Conservation (phyloP, 2,797 vertebrate species). For the Sebastes alutus region DNA sequence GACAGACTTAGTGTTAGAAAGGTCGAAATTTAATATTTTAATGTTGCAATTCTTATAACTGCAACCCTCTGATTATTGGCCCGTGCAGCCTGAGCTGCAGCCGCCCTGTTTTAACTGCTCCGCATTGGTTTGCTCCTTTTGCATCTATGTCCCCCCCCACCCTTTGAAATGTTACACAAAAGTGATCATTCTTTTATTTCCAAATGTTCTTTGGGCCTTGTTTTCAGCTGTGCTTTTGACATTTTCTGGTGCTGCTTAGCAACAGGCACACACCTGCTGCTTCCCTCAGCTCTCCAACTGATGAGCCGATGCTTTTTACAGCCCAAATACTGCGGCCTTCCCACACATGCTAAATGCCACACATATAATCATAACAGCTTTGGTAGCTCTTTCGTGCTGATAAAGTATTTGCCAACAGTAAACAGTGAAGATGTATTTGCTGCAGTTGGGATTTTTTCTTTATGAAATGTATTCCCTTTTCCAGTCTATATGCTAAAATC, state of each 20-base stretch:
- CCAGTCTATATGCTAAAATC: not conserved
- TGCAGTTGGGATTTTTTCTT: not conserved
- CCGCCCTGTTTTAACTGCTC: not conserved
- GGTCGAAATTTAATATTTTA: not conserved
- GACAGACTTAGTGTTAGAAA: not conserved
- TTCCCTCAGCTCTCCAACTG: conserved; percentile 47
- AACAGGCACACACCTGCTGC: conserved; percentile 68
- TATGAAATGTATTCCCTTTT: not conserved
- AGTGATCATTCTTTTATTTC: conserved; percentile 35
- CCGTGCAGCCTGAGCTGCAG: not conserved
- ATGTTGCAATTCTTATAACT: not conserved
- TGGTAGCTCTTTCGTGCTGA: not conserved
- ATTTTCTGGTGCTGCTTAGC: conserved; percentile 55
- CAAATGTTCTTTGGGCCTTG: conserved; percentile 41
- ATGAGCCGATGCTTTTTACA: conserved; percentile 47
- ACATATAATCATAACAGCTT: conserved; percentile 37
- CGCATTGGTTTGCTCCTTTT: not conserved
- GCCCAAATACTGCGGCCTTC: conserved; percentile 39
- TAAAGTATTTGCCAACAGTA: not conserved
- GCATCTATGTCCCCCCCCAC: not conserved
- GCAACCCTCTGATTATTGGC: not conserved
- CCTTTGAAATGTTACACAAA: conserved; percentile 29
- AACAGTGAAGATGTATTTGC: not conserved
- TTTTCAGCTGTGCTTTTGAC: conserved; percentile 46
- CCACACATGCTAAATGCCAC: conserved; percentile 58